These are phyloP conservation scores for Trachops cirrhosus DNA, from an alignment of 2,797 vertebrate genomes.

Conservation along the genomic window DNA sequence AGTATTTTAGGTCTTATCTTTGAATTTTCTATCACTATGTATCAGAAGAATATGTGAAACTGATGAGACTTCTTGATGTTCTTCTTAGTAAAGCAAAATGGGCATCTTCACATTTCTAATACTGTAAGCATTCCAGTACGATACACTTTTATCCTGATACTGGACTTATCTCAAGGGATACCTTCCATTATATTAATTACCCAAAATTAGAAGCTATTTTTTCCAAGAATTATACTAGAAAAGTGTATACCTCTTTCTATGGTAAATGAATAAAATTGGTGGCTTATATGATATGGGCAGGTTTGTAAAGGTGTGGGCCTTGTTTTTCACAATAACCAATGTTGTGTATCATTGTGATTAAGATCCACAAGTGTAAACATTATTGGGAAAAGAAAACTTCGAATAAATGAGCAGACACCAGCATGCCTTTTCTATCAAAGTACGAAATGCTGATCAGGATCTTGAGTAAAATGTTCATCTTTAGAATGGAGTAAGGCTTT, in stretches of 20 bases:
- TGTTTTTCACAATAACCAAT: slow-evolving; percentile 13
- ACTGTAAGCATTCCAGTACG: neutral
- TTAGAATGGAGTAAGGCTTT: neutral
- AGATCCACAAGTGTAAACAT: neutral
- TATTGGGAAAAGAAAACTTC: neutral
- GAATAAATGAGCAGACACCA: neutral
- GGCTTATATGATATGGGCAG: neutral
- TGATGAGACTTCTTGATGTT: neutral
- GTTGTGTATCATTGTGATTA: neutral
- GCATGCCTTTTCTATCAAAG: neutral
- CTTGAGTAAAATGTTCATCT: neutral
- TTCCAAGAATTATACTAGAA: neutral
- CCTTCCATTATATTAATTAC: neutral
- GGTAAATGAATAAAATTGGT: neutral
- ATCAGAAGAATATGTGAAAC: neutral
- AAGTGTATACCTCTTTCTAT: neutral
- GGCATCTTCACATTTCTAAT: neutral
- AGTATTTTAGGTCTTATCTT: neutral
- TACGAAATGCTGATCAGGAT: neutral
- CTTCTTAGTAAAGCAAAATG: neutral
- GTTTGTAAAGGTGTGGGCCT: neutral
- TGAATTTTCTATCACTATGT: neutral
- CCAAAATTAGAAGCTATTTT: neutral
- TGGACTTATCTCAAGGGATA: neutral
- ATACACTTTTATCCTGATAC: neutral